Percentiles rank a stretch among this genome's conserved stretches.
Conservation (phyloP, 2,888 invertebrate species). For the Gandaritis pyraliata region DNA sequence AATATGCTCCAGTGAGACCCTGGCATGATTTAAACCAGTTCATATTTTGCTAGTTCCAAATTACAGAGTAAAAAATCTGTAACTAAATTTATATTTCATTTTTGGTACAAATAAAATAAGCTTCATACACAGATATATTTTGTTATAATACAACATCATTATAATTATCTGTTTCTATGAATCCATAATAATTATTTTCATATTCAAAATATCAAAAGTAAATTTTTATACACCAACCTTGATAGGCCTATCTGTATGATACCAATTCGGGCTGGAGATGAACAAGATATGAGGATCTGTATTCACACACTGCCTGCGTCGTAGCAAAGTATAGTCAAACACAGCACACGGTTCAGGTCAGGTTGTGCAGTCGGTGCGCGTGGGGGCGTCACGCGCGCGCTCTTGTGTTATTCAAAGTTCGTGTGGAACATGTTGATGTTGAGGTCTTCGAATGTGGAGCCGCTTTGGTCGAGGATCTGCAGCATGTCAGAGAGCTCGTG, state of each 20-base stretch:
- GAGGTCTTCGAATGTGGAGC: constrained; percentile 94
- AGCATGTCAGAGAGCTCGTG: constrained; percentile 95
- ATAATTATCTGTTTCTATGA: constrained; percentile 25
- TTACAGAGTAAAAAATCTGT: constrained; percentile 30
- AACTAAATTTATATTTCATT: constrained; percentile 33
- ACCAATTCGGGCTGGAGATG: constrained; percentile 33
- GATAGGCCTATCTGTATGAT: constrained; percentile 24
- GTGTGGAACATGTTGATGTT: constrained; percentile 96
- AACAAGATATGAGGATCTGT: constrained; percentile 34
- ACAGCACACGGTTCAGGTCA: constrained; percentile 17
- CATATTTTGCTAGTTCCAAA: constrained; percentile 31
- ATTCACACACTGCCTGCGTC: constrained; percentile 17
- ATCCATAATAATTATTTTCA: constrained; percentile 30
- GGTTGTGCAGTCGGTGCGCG: constrained; percentile 5
- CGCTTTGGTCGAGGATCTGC: constrained; percentile 95
- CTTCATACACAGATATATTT: constrained; percentile 38
- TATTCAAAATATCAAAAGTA: constrained; percentile 41
- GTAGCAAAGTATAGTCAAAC: constrained; percentile 18
- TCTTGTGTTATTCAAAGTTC: constrained; percentile 69
- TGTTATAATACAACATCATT: constrained; percentile 28
- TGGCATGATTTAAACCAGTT: constrained; percentile 20
- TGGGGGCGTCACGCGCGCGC: constrained; percentile 35
- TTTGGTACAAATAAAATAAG: constrained; percentile 42
- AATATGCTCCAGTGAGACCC: constrained; percentile 17
- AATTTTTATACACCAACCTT: constrained; percentile 30